Evolutionary conservation across 53 echinoderm and acorn worm genomes (phyloP), one percentile per base, ranked within the genome.

Genomic region (Paracentrotus lividus): DNA sequence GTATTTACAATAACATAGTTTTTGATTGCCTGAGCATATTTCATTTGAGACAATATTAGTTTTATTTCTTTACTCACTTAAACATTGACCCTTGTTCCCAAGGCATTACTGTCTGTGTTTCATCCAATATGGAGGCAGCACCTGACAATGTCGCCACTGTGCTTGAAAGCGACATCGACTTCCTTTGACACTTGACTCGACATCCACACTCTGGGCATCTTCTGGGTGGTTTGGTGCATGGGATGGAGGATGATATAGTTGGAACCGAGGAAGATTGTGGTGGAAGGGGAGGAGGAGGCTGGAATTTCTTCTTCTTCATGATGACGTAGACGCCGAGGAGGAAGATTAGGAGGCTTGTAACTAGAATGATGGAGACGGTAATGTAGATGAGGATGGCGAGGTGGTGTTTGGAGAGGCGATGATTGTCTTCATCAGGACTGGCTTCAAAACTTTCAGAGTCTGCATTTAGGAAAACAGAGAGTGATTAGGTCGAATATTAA

Each of bases 311-410:
- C 32, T 45, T 42, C 18, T 78, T 78, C 42, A 78, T 45, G 43
- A 78, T 78, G 78, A 45, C 45, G 38, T 78, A 78, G 23, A 42
- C 78, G 43, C 78, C 78, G 78, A 78, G 78, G 8, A 78, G 42
- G 78, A 42, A 78, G 42, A 78, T 78, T 20, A 42, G 8, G 42
- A 78, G 24, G 43, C 78, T 78, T n/a, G 40, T 43, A 43, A 78
- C 38, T 1, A 42, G 42, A 23, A 78, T 43, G 42, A 78, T 10
- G 5, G 78, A 23, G 23, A 78, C 8, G 78, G 78, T 78, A 43
- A 64, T 31, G 27, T 64, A 78, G 45, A 78, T 42, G 43, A 78
- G 24, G 78, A 42, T 12, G 78, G 78, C 43, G 43, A 78, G 40
- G 0, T 78, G 42, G 23, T 42, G 13, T 18, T 42, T 20, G 24